Percentiles rank a stretch among this genome's conserved stretches.
These are phyloP conservation scores for Polyommatus iphigenia DNA, from an alignment of 2,888 invertebrate species.

Conservation along the genomic window DNA sequence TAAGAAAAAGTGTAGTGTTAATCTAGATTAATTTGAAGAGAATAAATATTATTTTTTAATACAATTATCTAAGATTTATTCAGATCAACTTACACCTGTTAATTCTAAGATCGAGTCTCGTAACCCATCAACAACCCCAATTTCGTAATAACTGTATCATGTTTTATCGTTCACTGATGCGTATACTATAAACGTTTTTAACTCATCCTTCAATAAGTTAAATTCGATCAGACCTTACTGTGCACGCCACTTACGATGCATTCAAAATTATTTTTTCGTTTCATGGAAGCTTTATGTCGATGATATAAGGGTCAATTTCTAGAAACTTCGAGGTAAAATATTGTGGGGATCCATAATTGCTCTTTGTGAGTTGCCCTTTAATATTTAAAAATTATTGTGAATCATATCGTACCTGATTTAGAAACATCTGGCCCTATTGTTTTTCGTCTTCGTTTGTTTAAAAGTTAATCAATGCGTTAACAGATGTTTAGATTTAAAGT, in stretches of 20 bases:
- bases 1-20: too few species aligned
- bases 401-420: slow-evolving; percentile 19
- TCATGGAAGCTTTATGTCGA: not conserved
- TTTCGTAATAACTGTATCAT: slow-evolving; percentile 1
- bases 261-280: not conserved
- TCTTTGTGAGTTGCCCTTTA: slow-evolving; percentile 68
- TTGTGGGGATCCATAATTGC: slow-evolving; percentile 63
- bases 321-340: not conserved
- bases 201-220: slow-evolving; percentile 78
- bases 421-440: slow-evolving; percentile 25
- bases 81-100: slow-evolving; percentile 2
- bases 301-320: not conserved
- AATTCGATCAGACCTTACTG: slow-evolving; percentile 61
- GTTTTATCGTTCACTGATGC: slow-evolving; percentile 40
- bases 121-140: not conserved
- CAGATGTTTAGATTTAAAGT: not conserved
- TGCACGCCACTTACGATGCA: slow-evolving; percentile 71
- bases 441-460: slow-evolving; percentile 16
- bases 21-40: too few species aligned
- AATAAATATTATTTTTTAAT: too few species aligned
- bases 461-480: not conserved
- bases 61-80: not conserved
- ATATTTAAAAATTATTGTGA: slow-evolving; percentile 37
- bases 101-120: not conserved
- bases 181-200: slow-evolving; percentile 65